phyloP scores from a whole-genome alignment of 2,113 vertebrate species.

The Mastomys natalensis region DNA sequence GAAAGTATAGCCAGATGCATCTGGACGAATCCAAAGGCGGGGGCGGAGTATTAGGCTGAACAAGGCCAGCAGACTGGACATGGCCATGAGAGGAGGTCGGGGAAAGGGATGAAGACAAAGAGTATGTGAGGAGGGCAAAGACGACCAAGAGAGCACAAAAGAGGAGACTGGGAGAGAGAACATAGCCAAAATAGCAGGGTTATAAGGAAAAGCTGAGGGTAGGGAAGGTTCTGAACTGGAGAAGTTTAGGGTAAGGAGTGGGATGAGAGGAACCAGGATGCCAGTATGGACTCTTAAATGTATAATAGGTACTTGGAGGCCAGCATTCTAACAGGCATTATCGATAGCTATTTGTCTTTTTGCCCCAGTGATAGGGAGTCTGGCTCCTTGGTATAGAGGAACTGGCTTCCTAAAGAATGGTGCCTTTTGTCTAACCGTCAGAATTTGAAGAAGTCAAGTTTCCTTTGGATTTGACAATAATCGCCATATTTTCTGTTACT shows the following conservation, averaged over 20 bases:
- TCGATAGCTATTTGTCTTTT: not conserved
- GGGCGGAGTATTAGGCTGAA: not conserved
- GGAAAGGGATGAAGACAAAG: not conserved
- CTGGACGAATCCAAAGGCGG: not conserved
- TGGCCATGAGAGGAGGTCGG: not conserved
- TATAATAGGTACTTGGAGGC: not conserved
- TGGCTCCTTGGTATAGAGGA: not conserved
- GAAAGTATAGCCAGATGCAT: not conserved
- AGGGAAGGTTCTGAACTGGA: not conserved
- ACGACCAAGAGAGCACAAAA: not conserved
- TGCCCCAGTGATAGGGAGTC: not conserved
- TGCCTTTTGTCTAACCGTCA: not conserved
- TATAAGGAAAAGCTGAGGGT: not conserved
- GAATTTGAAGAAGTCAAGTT: not conserved
- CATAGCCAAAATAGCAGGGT: not conserved
- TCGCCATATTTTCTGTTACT: slow-evolving; percentile 7
- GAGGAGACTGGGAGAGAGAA: not conserved
- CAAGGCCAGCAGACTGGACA: not conserved
- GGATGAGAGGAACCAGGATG: not conserved
- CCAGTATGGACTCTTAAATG: not conserved
- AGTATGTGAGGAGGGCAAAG: not conserved
- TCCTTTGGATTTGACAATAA: not conserved
- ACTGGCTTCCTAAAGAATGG: not conserved
- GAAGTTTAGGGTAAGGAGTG: not conserved
- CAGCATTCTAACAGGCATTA: not conserved